A percentile compares a stretch with the other conserved stretches of the same genome.
Evolutionary conservation across 2,888 invertebrate genomes (phyloP).

Genomic region (Cryptus armator): DNA sequence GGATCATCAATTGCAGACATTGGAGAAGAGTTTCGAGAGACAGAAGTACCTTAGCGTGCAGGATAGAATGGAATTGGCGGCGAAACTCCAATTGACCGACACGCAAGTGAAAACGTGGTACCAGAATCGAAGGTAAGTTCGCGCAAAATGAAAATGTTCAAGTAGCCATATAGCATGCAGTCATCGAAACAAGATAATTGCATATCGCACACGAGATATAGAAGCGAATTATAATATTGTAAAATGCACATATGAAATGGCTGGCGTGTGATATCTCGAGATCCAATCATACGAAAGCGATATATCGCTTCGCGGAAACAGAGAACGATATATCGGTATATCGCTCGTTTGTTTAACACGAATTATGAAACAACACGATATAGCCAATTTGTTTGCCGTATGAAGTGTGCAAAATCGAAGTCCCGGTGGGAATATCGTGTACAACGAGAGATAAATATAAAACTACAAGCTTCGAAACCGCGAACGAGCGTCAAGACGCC

Average conservation of each 20-base stretch:
- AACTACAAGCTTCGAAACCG: conserved; percentile 56
- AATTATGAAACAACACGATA: conserved; percentile 17
- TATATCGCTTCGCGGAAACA: conserved; percentile 2
- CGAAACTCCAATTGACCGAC: conserved; percentile 97
- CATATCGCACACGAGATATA: not conserved
- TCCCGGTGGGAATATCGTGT: conserved; percentile 50
- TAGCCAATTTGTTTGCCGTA: conserved; percentile 43
- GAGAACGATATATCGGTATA: not conserved
- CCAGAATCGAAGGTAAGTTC: conserved; percentile 96
- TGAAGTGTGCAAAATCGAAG: conserved; percentile 46
- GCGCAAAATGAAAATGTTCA: not conserved
- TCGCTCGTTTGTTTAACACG: conserved; percentile 29
- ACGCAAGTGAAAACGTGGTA: conserved; percentile 99
- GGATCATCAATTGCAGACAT: conserved; percentile 97
- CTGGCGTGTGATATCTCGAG: conserved; percentile 6
- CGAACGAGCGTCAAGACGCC: conserved; percentile 56
- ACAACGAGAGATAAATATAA: conserved; percentile 55
- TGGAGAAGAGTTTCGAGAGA: conserved; percentile 98
- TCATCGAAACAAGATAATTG: not conserved
- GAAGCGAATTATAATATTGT: conserved; percentile 1
- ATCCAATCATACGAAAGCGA: not conserved
- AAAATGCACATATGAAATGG: not conserved
- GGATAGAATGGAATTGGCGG: conserved; percentile 99
- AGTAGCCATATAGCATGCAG: not conserved
- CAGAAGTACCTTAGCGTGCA: conserved; percentile 99